Evolutionary conservation across 1,140 invertebrate genomes (phyloP).

Genomic region (Coelopa frigida): DNA sequence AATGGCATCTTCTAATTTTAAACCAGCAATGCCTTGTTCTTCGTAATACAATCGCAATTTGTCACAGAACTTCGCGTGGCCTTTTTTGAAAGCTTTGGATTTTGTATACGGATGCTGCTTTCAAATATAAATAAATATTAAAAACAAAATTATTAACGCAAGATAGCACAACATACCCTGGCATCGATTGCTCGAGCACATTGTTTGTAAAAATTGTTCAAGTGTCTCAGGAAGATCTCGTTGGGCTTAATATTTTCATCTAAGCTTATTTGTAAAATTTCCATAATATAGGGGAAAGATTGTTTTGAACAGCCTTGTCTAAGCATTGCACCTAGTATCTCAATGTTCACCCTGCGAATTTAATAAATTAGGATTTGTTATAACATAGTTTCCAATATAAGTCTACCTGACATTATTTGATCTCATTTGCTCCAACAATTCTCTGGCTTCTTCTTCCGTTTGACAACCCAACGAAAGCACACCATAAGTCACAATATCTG

Average conservation of each 20-base stretch:
- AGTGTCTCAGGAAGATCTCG: constrained; percentile 49
- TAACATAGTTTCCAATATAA: not conserved
- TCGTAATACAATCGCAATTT: constrained; percentile 50
- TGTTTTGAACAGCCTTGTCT: constrained; percentile 50
- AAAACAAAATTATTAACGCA: constrained; percentile 2
- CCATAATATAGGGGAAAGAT: constrained; percentile 59
- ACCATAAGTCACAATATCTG: constrained; percentile 79
- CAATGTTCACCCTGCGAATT: constrained; percentile 56
- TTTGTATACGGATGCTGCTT: constrained; percentile 31
- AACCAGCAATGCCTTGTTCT: constrained; percentile 46
- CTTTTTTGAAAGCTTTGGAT: constrained; percentile 34
- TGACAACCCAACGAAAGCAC: constrained; percentile 71
- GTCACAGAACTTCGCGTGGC: constrained; percentile 47
- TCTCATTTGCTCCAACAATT: constrained; percentile 64
- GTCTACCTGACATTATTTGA: constrained; percentile 53
- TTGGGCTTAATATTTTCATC: constrained; percentile 55
- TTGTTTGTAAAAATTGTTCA: constrained; percentile 50
- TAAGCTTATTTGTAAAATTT: constrained; percentile 58
- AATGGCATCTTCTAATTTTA: constrained; percentile 46
- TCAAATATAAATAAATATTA: not conserved
- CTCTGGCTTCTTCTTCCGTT: constrained; percentile 50
- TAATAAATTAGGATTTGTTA: constrained; percentile 15
- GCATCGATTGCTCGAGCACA: constrained; percentile 44
- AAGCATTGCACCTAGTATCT: constrained; percentile 65
- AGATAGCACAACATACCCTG: constrained; percentile 42